Evolutionary conservation across 2,113 vertebrate genomes (phyloP).

Genomic region (Cricetomys ansorgei): DNA sequence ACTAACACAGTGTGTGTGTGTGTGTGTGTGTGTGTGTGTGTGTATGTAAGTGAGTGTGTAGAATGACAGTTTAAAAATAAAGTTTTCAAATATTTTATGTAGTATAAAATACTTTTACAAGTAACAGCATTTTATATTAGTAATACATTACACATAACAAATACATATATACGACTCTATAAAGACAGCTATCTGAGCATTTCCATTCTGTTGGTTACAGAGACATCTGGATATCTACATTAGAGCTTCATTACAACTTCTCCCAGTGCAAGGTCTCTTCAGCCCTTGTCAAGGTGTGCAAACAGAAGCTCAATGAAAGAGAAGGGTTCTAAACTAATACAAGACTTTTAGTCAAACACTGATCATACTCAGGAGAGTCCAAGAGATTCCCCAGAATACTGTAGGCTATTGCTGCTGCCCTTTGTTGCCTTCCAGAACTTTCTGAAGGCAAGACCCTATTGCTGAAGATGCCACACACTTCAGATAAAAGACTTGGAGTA

Average conservation of each 20-base stretch:
- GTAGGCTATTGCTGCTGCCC: not conserved
- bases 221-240: not conserved
- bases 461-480: not conserved
- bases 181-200: not conserved
- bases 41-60: not conserved
- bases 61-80: not conserved
- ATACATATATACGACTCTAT: slow-evolving; percentile 25
- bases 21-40: not conserved
- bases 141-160: not conserved
- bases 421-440: not conserved
- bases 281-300: not conserved
- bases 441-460: not conserved
- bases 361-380: not conserved
- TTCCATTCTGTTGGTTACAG: not conserved
- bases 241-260: not conserved
- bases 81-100: not conserved
- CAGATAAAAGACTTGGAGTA: not conserved
- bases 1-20: not conserved
- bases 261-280: not conserved
- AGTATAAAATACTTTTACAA: not conserved
- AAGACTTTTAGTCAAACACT: slow-evolving; percentile 33
- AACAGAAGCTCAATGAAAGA: slow-evolving; percentile 19
- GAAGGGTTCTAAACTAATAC: not conserved
- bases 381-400: not conserved
- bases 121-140: slow-evolving; percentile 3